These are phyloP conservation scores for Phaetusa simplex DNA, from an alignment of 2,113 vertebrate species.

Conservation along the genomic window DNA sequence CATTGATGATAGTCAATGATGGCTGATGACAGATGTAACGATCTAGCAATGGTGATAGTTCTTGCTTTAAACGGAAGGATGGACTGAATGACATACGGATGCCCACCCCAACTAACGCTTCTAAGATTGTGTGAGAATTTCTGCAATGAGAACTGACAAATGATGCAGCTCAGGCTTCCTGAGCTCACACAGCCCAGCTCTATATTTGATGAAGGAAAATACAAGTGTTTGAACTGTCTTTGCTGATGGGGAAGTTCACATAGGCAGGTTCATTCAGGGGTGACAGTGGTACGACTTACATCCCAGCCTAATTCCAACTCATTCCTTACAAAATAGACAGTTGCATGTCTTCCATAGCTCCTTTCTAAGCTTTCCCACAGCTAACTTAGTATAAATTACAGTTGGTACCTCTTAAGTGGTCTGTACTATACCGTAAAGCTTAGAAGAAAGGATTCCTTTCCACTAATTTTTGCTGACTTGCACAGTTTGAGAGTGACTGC, in stretches of 20 bases:
- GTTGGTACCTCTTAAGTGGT: background rate
- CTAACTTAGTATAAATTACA: background rate
- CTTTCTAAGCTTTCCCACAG: background rate
- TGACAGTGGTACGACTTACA: background rate
- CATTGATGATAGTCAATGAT: background rate
- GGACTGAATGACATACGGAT: background rate
- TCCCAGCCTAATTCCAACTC: background rate
- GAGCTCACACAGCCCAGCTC: background rate
- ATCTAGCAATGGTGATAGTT: background rate
- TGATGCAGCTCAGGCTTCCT: background rate
- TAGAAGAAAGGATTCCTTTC: background rate
- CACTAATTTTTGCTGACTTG: background rate
- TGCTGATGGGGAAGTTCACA: background rate
- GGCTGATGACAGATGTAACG: background rate
- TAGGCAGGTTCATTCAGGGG: background rate
- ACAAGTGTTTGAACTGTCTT: background rate
- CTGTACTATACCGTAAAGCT: background rate
- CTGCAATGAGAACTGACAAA: background rate
- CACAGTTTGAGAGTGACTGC: background rate
- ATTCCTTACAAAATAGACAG: background rate
- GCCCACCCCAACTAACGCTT: background rate
- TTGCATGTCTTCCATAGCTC: background rate
- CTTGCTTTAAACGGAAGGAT: background rate
- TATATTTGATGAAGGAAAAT: background rate
- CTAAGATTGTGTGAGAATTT: background rate